phyloP scores from a whole-genome alignment of 1,140 invertebrate genomes.

The Lordiphosa stackelbergi region DNA sequence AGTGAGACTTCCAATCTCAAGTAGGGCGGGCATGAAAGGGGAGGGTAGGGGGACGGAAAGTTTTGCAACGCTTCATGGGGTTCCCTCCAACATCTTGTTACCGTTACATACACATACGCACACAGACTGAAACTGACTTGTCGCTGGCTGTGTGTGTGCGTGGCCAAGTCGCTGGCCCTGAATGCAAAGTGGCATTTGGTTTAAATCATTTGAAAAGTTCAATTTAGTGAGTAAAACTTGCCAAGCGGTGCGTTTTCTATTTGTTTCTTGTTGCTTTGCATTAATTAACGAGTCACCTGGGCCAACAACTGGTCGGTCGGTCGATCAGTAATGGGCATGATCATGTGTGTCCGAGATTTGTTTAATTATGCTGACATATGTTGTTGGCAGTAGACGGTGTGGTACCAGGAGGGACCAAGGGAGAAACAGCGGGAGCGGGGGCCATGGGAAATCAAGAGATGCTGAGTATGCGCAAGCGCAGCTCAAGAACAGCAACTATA shows the following conservation, averaged over 20 bases:
- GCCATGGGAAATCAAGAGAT: constrained; percentile 22
- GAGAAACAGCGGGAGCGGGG: constrained; percentile 12
- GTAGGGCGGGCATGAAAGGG: neutral
- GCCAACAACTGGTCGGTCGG: constrained; percentile 17
- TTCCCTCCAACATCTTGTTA: constrained; percentile 41
- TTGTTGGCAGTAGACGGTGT: constrained; percentile 10
- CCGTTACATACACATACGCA: constrained; percentile 33
- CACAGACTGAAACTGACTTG: constrained; percentile 41
- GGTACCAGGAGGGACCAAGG: neutral
- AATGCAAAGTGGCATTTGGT: constrained; percentile 56
- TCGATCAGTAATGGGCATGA: constrained; percentile 47
- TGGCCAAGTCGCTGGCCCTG: constrained; percentile 53
- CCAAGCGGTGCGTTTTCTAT: constrained; percentile 32
- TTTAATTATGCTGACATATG: constrained; percentile 66
- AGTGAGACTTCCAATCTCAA: constrained; percentile 6
- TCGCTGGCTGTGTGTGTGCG: constrained; percentile 36
- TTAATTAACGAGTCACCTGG: constrained; percentile 50
- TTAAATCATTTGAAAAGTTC: constrained; percentile 60
- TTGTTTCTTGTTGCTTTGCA: constrained; percentile 38
- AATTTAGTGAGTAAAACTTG: constrained; percentile 54
- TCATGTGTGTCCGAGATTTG: constrained; percentile 61
- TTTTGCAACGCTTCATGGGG: constrained; percentile 3
- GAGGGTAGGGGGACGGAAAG: neutral
- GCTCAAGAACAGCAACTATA: constrained; percentile 55
- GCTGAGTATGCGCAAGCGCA: constrained; percentile 42